A percentile compares a stretch with the other conserved stretches of the same genome.
Conservation (phyloP, 2,888 invertebrate genomes). For the Synanthedon formicaeformis region DNA sequence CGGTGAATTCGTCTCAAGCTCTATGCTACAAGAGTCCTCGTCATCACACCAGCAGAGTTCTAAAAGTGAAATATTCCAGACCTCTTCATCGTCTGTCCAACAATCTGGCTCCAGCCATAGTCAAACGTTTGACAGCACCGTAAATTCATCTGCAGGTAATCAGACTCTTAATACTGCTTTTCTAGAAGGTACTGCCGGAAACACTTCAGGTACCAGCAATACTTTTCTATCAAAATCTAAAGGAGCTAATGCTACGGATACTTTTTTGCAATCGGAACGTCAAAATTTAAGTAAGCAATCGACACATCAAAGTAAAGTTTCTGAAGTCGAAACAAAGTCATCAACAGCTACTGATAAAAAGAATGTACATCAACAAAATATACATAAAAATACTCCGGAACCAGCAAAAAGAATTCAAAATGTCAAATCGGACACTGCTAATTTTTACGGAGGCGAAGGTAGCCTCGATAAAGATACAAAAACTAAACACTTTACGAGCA, state of each 20-base stretch:
- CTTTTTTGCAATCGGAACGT: slow-evolving; percentile 56
- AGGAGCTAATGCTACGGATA: slow-evolving; percentile 46
- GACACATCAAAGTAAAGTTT: slow-evolving; percentile 20
- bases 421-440: slow-evolving; percentile 39
- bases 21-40: slow-evolving; percentile 47
- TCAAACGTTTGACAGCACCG: slow-evolving; percentile 47
- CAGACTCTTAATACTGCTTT: slow-evolving; percentile 59
- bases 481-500: slow-evolving; percentile 46
- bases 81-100: slow-evolving; percentile 52
- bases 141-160: slow-evolving; percentile 43
- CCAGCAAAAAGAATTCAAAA: slow-evolving; percentile 34
- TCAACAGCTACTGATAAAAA: slow-evolving; percentile 23
- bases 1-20: slow-evolving; percentile 56
- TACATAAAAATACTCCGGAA: slow-evolving; percentile 31
- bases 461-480: slow-evolving; percentile 40
- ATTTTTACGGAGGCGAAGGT: slow-evolving; percentile 53
- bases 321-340: slow-evolving; percentile 14
- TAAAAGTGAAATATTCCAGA: slow-evolving; percentile 52
- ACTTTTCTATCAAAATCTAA: slow-evolving; percentile 38
- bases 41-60: slow-evolving; percentile 53
- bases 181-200: slow-evolving; percentile 36
- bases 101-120: slow-evolving; percentile 48
- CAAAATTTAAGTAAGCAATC: slow-evolving; percentile 40
- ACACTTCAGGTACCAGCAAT: slow-evolving; percentile 26
- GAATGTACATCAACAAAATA: slow-evolving; percentile 35